These are phyloP conservation scores for Trichonephila clavipes DNA, from an alignment of 1,140 invertebrate species.

Conservation along the genomic window DNA sequence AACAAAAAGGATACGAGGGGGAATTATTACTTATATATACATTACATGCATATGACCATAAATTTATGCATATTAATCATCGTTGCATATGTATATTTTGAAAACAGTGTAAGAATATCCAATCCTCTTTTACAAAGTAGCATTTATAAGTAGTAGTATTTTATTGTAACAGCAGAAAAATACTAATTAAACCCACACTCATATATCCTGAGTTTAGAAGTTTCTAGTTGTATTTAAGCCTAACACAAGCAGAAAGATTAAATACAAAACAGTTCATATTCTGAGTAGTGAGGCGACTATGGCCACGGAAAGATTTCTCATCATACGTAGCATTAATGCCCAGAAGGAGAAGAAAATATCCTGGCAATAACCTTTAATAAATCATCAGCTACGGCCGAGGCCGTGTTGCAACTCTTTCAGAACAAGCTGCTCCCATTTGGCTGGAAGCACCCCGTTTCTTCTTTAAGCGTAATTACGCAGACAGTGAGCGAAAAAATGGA, in stretches of 20 bases:
- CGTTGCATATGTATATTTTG: too few species aligned
- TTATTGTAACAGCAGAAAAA: too few species aligned
- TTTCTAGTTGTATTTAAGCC: not conserved
- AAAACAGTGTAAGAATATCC: too few species aligned
- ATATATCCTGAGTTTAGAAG: not conserved
- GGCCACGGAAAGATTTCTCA: not conserved
- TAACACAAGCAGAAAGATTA: too few species aligned
- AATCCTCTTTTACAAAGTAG: too few species aligned
- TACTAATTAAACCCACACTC: too few species aligned
- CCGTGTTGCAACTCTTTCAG: constrained; percentile 27
- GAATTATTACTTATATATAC: too few species aligned
- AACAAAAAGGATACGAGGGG: too few species aligned
- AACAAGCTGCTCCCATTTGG: constrained; percentile 41
- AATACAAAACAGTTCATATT: not conserved
- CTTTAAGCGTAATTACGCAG: constrained; percentile 43
- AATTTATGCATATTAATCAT: too few species aligned
- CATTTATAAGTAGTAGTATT: too few species aligned
- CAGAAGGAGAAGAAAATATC: not conserved
- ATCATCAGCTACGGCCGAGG: constrained; percentile 16
- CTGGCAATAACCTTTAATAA: constrained; percentile 56
- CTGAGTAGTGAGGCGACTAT: not conserved
- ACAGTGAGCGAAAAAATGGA: constrained; percentile 56
- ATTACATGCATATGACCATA: too few species aligned
- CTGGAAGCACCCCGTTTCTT: constrained; percentile 24
- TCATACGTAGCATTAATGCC: not conserved